Conservation (phyloP, 2,888 invertebrate species). For the Drosophila affinis region DNA sequence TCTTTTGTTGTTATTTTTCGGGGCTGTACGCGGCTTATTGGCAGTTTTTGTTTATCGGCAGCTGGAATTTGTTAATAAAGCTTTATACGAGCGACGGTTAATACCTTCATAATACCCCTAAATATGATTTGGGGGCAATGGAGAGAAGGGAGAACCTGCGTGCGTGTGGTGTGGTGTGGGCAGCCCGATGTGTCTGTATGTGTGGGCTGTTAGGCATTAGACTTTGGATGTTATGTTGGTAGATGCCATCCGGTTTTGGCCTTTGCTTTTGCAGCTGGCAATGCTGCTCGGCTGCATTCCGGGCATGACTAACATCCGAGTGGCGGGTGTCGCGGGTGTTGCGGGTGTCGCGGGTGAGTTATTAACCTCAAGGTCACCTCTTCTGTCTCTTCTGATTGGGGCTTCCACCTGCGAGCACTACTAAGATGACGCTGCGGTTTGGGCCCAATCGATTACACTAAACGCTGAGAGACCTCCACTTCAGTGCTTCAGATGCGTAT, state of each 20-base stretch:
- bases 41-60: slow-evolving; percentile 49
- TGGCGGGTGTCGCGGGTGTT: slow-evolving; percentile 26
- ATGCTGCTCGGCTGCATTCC: slow-evolving; percentile 76
- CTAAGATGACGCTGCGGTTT: slow-evolving; percentile 44
- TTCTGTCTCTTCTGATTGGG: slow-evolving; percentile 35
- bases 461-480: not conserved
- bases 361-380: slow-evolving; percentile 76
- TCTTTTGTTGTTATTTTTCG: slow-evolving; percentile 31
- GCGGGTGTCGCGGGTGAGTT: slow-evolving; percentile 54
- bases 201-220: slow-evolving; percentile 36
- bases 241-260: slow-evolving; percentile 75
- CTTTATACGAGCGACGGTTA: slow-evolving; percentile 34
- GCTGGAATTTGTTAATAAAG: slow-evolving; percentile 63
- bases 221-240: slow-evolving; percentile 54
- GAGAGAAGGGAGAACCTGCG: slow-evolving; percentile 27
- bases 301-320: slow-evolving; percentile 64
- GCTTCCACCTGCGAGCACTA: slow-evolving; percentile 2
- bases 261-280: slow-evolving; percentile 54
- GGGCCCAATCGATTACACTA: slow-evolving; percentile 25
- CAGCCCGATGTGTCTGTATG: not conserved
- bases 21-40: slow-evolving; percentile 56
- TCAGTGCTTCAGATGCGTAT: slow-evolving; percentile 11
- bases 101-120: slow-evolving; percentile 41
- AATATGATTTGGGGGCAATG: slow-evolving; percentile 16
- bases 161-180: slow-evolving; percentile 24